Conservation (phyloP, 2,113 vertebrate genomes). For the Phylloscopus trochilus region DNA sequence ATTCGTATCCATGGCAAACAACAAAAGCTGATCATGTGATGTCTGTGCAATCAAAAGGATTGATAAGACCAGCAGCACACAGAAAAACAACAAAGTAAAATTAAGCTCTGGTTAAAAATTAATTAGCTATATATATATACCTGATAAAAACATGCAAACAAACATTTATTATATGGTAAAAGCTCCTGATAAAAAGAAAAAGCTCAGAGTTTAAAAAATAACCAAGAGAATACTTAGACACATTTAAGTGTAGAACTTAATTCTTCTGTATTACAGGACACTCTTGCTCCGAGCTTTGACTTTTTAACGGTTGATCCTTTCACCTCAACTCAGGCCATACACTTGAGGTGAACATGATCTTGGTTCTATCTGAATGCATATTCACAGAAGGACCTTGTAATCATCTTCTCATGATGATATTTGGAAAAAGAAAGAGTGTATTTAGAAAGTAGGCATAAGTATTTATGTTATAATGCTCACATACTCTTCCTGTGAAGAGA, state of each 20-base stretch:
- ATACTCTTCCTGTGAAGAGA: background rate
- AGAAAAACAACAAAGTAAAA: background rate
- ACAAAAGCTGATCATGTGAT: background rate
- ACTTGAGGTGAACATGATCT: background rate
- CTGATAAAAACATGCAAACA: background rate
- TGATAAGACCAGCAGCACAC: background rate
- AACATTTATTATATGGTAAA: background rate
- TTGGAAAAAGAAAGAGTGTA: background rate
- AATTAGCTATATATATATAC: background rate
- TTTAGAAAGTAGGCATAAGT: background rate
- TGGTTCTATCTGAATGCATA: background rate
- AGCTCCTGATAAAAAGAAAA: background rate
- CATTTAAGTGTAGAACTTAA: background rate
- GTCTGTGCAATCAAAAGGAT: background rate
- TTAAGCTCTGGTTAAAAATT: constrained; percentile 48
- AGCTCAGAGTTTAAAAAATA: background rate
- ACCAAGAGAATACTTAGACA: background rate
- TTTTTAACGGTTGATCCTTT: background rate
- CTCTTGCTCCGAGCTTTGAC: background rate
- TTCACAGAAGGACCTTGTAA: background rate
- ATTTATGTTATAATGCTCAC: background rate
- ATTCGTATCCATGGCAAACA: background rate
- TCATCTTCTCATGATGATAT: background rate
- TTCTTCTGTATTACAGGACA: background rate
- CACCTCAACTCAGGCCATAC: fast-evolving